These are phyloP conservation scores for Scaptomyza tumidula DNA, from an alignment of 2,888 invertebrate species.

Conservation along the genomic window DNA sequence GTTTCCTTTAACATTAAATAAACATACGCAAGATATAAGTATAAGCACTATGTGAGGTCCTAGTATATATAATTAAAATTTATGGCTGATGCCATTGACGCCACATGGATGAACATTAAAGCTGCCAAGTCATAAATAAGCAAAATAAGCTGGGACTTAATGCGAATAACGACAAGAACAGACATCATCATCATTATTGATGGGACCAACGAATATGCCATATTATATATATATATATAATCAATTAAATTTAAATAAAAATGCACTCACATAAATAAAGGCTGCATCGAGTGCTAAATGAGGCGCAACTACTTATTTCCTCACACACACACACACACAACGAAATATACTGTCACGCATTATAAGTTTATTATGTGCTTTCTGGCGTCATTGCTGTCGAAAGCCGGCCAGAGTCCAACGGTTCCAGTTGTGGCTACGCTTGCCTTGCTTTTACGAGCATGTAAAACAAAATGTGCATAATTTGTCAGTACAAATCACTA, in stretches of 20 bases:
- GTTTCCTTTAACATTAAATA: too few relatives aligned
- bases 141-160: slow-evolving; percentile 15
- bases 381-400: slow-evolving; percentile 48
- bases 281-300: slow-evolving; percentile 60
- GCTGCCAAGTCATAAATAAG: slow-evolving; percentile 42
- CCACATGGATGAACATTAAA: slow-evolving; percentile 13
- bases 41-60: background rate
- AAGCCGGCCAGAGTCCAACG: slow-evolving; percentile 10
- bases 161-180: slow-evolving; percentile 10
- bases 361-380: slow-evolving; percentile 66
- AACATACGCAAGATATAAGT: background rate
- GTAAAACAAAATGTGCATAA: slow-evolving; percentile 68
- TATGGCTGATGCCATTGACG: slow-evolving; percentile 33
- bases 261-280: slow-evolving; percentile 63
- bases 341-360: slow-evolving; percentile 56
- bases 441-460: slow-evolving; percentile 44
- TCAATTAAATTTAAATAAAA: slow-evolving; percentile 77
- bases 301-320: slow-evolving; percentile 54
- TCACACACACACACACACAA: slow-evolving; percentile 10
- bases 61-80: slow-evolving; percentile 32
- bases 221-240: slow-evolving; percentile 25
- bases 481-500: slow-evolving; percentile 65
- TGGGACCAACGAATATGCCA: slow-evolving; percentile 1
- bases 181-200: slow-evolving; percentile 37
- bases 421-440: slow-evolving; percentile 15